Evolutionary conservation across 2,113 vertebrate species (phyloP), one percentile per base, ranked within the genome.

Genomic region (Noctilio leporinus): DNA sequence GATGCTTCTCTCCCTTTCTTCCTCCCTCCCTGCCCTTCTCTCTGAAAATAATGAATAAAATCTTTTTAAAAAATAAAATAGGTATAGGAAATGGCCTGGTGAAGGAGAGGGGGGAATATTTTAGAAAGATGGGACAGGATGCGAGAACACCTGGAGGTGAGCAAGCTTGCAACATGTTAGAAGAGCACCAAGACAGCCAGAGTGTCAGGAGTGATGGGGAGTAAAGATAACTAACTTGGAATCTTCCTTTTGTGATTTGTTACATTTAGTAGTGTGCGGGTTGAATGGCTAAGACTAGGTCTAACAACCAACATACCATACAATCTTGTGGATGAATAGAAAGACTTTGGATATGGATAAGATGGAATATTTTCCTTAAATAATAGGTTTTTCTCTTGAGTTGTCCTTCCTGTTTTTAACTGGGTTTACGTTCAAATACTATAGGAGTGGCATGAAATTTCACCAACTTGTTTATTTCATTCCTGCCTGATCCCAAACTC

Each of bases 321-420:
- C 22, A 78, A 85, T 57, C 38, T 35, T 77, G 47, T 47, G 70
- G 38, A 73, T 78, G 86, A 82, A 90, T 11, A 83, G 17, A 59
- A 88, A 91, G 35, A 47, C 40, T 64, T 30, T 45, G 76, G 51
- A 45, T 62, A 49, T 57, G 14, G 45, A 26, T 49, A 92, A 69
- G 75, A 70, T 83, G 80, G n/a, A 88, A 38, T 72, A 85, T 86
- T 76, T 86, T 95, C 75, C 70, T 73, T 91, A 67, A 92, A 62
- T 73, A 20, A 57, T 62, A 77, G 24, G 14, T 92, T 92, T 92
- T 83, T 43, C 62, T 62, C 86, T 91, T 93, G 51, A 80, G 17
- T 33, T 35, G 49, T 38, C 62, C 40, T 88, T 87, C 75, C 81
- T 47, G 14, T 40, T 81, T 11, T 64, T 72, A 89, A 69, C 49